phyloP scores from a whole-genome alignment of 2,888 invertebrate species.

The Thymelicus lineola region DNA sequence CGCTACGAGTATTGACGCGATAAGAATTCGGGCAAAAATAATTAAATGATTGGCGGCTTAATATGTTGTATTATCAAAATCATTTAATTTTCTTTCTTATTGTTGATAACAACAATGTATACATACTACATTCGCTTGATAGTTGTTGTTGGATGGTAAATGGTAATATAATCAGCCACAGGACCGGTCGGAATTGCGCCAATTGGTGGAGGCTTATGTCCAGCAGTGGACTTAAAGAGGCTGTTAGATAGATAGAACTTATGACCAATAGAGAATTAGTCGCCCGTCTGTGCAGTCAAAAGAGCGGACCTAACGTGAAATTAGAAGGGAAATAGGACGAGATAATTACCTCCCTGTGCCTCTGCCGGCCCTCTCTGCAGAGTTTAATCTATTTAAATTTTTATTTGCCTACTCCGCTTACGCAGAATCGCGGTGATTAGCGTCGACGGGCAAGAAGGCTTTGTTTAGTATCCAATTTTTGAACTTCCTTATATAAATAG shows the following conservation, averaged over 20 bases:
- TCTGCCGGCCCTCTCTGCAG: constrained; percentile 64
- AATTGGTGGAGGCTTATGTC: no score
- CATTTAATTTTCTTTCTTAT: no score
- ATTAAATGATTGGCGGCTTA: no score
- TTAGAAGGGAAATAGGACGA: constrained; percentile 82
- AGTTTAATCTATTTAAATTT: constrained; percentile 83
- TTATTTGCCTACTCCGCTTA: constrained; percentile 72
- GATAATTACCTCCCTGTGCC: constrained; percentile 70
- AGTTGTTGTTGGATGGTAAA: no score
- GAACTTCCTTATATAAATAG: neutral
- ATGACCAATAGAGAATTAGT: constrained; percentile 23
- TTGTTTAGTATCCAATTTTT: constrained; percentile 48
- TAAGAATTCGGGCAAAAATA: neutral
- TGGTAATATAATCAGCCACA: no score
- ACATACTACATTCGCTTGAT: no score
- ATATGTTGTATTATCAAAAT: no score
- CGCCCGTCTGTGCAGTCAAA: constrained; percentile 55
- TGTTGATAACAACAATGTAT: no score
- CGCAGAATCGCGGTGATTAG: constrained; percentile 76
- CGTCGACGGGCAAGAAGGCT: constrained; percentile 56
- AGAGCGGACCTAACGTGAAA: constrained; percentile 72
- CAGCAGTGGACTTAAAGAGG: no score
- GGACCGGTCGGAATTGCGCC: no score
- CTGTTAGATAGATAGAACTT: no score
- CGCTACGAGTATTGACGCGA: neutral